Conservation (phyloP, 1,140 invertebrate species). For the Popillia japonica region DNA sequence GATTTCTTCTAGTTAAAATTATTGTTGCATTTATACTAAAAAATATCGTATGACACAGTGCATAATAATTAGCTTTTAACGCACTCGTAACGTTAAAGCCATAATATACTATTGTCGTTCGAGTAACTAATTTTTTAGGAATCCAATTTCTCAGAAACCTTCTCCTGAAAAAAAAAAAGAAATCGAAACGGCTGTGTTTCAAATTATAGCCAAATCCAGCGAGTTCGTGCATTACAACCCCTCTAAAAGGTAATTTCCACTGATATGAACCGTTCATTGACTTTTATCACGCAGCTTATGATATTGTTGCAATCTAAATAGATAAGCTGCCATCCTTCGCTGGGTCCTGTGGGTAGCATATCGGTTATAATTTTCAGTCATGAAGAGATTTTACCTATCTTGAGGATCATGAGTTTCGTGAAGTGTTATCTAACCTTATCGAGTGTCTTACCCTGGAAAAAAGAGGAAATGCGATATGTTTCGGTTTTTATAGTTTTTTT, state of each 20-base stretch:
- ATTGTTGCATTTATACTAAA: no score
- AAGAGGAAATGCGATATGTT: not conserved
- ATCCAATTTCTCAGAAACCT: not conserved
- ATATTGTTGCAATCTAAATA: constrained; percentile 20
- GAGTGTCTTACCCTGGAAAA: not conserved
- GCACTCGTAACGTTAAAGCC: no score
- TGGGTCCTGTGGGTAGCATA: not conserved
- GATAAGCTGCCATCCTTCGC: not conserved
- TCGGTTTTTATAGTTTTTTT: not conserved
- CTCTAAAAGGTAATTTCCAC: constrained; percentile 30
- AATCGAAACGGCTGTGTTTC: not conserved
- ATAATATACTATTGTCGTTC: no score
- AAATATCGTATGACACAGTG: no score
- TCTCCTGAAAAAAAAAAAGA: not conserved
- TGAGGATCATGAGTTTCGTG: not conserved
- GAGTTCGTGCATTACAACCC: not conserved
- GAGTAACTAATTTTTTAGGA: not conserved
- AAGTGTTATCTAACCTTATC: not conserved
- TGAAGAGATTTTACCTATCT: constrained; percentile 5
- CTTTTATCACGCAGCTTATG: constrained; percentile 31
- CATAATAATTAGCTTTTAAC: no score
- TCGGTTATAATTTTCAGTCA: constrained; percentile 10
- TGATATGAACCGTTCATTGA: constrained; percentile 24
- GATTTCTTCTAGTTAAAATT: no score
- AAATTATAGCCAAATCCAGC: not conserved